phyloP scores from a whole-genome alignment of 2,888 invertebrate genomes.

The Polia nebulosa region DNA sequence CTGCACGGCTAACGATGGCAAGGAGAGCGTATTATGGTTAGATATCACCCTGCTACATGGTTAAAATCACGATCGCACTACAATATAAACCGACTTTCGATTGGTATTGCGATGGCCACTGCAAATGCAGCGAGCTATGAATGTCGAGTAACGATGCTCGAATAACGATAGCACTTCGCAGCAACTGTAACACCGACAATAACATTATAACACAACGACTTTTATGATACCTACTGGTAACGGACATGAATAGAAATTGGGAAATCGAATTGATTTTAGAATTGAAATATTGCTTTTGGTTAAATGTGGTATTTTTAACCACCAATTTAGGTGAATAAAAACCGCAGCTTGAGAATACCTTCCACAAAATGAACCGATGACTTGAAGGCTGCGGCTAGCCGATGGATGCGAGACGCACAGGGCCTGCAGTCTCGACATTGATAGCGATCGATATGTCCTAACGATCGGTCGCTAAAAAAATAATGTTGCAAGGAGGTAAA shows the following conservation, averaged over 20 bases:
- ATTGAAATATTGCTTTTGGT: background rate
- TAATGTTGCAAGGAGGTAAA: no score
- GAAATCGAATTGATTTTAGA: conserved; percentile 12
- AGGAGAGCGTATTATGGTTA: conserved; percentile 11
- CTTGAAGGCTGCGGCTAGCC: no score
- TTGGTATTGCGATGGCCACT: conserved; percentile 38
- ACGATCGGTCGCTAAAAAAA: no score
- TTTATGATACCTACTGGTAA: conserved; percentile 45
- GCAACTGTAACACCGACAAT: conserved; percentile 42
- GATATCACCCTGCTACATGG: conserved; percentile 39
- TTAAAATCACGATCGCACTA: conserved; percentile 37
- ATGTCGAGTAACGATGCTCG: conserved; percentile 47
- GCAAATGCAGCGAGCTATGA: conserved; percentile 56
- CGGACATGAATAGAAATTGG: conserved; percentile 38
- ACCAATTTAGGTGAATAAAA: no score
- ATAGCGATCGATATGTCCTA: no score
- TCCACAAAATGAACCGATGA: no score
- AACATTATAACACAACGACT: conserved; percentile 37
- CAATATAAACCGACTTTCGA: conserved; percentile 46
- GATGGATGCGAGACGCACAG: no score
- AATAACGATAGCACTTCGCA: conserved; percentile 52
- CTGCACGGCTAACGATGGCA: conserved; percentile 23
- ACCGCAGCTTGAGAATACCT: no score
- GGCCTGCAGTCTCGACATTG: no score
- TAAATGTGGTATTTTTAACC: background rate